A percentile compares a stretch with the other conserved stretches of the same genome.
Conservation (phyloP, 2,797 vertebrate genomes). For the Fistularia tabacaria region DNA sequence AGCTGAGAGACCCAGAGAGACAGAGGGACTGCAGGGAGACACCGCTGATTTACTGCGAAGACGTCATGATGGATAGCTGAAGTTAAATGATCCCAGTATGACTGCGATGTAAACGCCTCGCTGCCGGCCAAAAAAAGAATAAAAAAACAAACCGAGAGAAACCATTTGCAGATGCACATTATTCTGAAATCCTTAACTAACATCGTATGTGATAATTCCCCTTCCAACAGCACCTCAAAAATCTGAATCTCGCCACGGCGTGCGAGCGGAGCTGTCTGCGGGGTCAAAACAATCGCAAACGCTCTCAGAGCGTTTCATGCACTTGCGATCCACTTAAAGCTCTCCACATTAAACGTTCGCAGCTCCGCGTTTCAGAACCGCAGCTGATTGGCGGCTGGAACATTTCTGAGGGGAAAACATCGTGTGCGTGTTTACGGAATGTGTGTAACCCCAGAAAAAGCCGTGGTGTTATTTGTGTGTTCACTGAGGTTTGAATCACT, state of each 20-base stretch:
- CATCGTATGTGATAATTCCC: too few relatives aligned
- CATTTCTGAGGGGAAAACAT: background rate
- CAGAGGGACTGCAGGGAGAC: too few relatives aligned
- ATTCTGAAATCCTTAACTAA: too few relatives aligned
- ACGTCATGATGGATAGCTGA: background rate
- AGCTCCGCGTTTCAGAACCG: constrained; percentile 2
- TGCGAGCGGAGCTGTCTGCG: background rate
- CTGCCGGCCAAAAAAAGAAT: background rate
- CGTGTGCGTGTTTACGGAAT: background rate
- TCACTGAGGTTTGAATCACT: background rate
- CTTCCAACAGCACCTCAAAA: too few relatives aligned
- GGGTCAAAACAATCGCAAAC: constrained; percentile 24
- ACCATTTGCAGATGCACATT: too few relatives aligned
- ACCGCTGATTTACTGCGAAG: background rate
- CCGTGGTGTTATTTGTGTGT: background rate
- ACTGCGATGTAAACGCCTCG: constrained; percentile 3
- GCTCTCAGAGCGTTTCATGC: constrained; percentile 27
- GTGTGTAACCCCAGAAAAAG: background rate
- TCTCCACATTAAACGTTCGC: constrained; percentile 12
- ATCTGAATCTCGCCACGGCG: too few relatives aligned
- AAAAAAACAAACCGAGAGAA: background rate
- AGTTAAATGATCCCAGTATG: constrained; percentile 1
- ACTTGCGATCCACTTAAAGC: constrained; percentile 12
- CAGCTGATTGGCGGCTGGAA: constrained; percentile 5
- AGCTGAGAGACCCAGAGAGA: too few relatives aligned